These are phyloP conservation scores for Eilema depressum DNA, from an alignment of 2,888 invertebrate species.

Conservation along the genomic window DNA sequence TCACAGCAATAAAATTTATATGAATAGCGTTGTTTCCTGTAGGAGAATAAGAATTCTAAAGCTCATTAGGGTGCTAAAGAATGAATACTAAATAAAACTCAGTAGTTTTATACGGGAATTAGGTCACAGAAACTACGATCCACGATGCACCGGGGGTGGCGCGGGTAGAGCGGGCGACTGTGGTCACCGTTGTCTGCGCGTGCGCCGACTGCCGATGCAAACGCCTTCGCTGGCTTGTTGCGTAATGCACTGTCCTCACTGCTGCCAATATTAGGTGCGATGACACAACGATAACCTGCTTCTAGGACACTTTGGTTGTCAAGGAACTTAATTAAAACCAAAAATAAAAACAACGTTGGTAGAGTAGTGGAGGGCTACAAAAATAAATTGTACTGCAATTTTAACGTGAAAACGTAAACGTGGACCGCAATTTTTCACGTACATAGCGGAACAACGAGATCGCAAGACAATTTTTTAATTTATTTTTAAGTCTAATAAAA, in stretches of 20 bases:
- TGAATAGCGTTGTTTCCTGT: neutral
- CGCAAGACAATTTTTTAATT: slow-evolving; percentile 64
- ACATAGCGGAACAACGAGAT: slow-evolving; percentile 72
- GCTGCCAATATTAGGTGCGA: slow-evolving; percentile 62
- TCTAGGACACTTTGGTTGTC: slow-evolving; percentile 51
- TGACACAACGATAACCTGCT: slow-evolving; percentile 65
- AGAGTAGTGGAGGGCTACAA: slow-evolving; percentile 22
- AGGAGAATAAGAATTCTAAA: neutral
- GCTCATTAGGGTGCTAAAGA: slow-evolving; percentile 20
- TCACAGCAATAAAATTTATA: neutral
- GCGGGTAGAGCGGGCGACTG: slow-evolving; percentile 34
- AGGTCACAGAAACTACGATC: slow-evolving; percentile 76
- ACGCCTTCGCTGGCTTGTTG: slow-evolving; percentile 55
- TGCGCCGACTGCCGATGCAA: slow-evolving; percentile 74
- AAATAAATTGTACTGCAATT: slow-evolving; percentile 31
- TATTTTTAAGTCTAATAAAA: slow-evolving; percentile 67
- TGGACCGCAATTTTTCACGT: slow-evolving; percentile 60
- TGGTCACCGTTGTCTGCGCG: slow-evolving; percentile 80
- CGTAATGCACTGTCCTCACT: slow-evolving; percentile 74
- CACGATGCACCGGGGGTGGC: slow-evolving; percentile 59
- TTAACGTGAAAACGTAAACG: slow-evolving; percentile 41
- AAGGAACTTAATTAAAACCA: slow-evolving; percentile 29
- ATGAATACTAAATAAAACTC: slow-evolving; percentile 22
- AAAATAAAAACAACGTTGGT: slow-evolving; percentile 14
- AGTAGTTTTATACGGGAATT: slow-evolving; percentile 69